These are phyloP conservation scores for Stenoptilia bipunctidactyla DNA, from an alignment of 2,888 invertebrate species.

Conservation along the genomic window DNA sequence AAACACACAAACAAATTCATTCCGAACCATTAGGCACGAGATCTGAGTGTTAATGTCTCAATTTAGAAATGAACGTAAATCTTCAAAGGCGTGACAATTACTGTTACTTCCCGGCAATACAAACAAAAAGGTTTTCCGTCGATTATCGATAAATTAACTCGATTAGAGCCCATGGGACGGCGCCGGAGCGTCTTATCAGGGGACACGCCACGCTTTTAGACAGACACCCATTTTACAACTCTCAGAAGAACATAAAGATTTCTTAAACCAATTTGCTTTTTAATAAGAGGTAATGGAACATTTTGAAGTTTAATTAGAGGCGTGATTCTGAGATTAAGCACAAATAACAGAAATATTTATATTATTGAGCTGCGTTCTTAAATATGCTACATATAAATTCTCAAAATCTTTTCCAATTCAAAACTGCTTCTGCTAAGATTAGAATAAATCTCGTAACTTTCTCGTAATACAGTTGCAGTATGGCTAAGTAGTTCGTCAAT, in stretches of 20 bases:
- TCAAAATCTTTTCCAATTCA: no score
- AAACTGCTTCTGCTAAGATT: no score
- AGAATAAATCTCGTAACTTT: no score
- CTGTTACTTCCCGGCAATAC: constrained; percentile 69
- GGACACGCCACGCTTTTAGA: constrained; percentile 68
- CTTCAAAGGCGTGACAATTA: constrained; percentile 72
- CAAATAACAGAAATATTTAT: no score
- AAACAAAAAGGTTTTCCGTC: constrained; percentile 71
- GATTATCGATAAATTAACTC: constrained; percentile 72
- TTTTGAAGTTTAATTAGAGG: background rate
- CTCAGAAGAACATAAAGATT: constrained; percentile 40
- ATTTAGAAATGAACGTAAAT: constrained; percentile 71
- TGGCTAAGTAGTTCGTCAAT: no score
- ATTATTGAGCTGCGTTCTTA: no score
- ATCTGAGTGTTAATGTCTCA: constrained; percentile 70
- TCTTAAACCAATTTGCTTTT: constrained; percentile 61
- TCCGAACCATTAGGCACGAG: constrained; percentile 69
- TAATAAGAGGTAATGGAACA: constrained; percentile 17
- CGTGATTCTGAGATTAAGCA: background rate
- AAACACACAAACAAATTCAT: constrained; percentile 66
- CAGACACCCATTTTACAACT: constrained; percentile 53
- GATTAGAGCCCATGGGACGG: constrained; percentile 66
- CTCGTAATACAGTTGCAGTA: no score
- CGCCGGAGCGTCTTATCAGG: constrained; percentile 61
- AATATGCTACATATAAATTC: no score